A percentile compares a stretch with the other conserved stretches of the same genome.
Evolutionary conservation across 2,797 vertebrate genomes (phyloP).

Genomic region (Sebastes hubbsi): DNA sequence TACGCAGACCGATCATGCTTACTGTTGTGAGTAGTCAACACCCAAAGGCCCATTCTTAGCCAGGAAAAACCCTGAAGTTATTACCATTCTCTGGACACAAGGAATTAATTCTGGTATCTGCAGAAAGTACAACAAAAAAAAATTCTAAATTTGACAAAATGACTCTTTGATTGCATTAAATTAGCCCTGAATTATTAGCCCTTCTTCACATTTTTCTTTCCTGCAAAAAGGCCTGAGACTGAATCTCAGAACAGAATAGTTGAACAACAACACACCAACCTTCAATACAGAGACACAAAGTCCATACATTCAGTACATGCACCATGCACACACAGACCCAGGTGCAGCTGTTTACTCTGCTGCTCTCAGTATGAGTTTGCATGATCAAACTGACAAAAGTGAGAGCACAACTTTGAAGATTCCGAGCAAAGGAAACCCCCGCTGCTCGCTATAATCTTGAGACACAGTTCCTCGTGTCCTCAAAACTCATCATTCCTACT

Average conservation of each 20-base stretch:
- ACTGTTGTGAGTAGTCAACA: too few relatives aligned
- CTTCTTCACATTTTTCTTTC: too few relatives aligned
- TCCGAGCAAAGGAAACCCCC: conserved; percentile 3
- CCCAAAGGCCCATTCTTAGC: too few relatives aligned
- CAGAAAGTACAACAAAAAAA: neutral
- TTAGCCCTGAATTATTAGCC: neutral
- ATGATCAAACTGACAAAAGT: conserved; percentile 47
- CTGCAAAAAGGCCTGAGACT: neutral
- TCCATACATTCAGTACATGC: neutral
- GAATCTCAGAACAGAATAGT: neutral
- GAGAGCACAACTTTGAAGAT: conserved; percentile 45
- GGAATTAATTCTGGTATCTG: neutral
- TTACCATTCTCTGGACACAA: neutral
- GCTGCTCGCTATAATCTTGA: conserved; percentile 29
- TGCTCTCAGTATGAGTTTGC: conserved; percentile 30
- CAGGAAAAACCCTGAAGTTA: neutral
- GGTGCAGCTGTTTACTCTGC: conserved; percentile 19
- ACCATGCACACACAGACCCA: neutral
- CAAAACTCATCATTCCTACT: neutral
- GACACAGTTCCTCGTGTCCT: conserved; percentile 15
- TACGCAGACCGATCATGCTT: too few relatives aligned
- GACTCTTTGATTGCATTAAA: neutral
- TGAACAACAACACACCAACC: neutral
- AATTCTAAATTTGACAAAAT: neutral
- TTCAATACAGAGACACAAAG: neutral